Evolutionary conservation across 2,888 invertebrate species (phyloP), one percentile per base, ranked within the genome.

Genomic region (Gymnocheta viridis): DNA sequence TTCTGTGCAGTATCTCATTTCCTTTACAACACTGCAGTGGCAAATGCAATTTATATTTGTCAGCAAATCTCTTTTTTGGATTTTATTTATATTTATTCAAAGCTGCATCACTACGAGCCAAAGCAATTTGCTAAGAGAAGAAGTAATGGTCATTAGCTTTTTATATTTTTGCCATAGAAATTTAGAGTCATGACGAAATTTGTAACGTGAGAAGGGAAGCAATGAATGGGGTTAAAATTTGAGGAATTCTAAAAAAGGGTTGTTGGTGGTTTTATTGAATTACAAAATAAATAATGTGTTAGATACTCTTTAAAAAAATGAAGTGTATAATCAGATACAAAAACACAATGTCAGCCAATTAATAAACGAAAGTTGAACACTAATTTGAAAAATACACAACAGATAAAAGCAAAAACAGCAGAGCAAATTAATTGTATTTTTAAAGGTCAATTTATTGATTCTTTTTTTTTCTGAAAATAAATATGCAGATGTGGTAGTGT

Each of bases 31-130:
- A 56, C 78, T 72, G 66, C 82, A 76, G 67, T 76, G 49, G 69
- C 76, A 77, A 67, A 54, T 84, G 84, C 81, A 81, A 81, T 84
- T 84, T 84, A 62, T 84, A 84, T 81, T 84, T 84, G 84, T 81
- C 84, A 84, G 84, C 84, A 84, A 67, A 77, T 78, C 47, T 72
- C 14, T 69, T 47, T 70, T 24, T 51, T 70, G 14, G 14, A 76
- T 76, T 77, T 60, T 77, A 70, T 84, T 72, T 80, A 67, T 73
- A 81, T 81, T 77, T 81, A 73, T 84, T 77, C 44, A 81, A 66
- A 72, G 62, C 58, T 78, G 78, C 62, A 49, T 35, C 35, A 62
- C 54, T 69, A 54, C 32, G 38, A 73, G 35, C 9, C 24, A 41
- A 41, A 35, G 49, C 77, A 77, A 77, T 81, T 81, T 81, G 66